Evolutionary conservation across 1,140 invertebrate genomes (phyloP).

Genomic region (Pseudomyrmex cubaensis): DNA sequence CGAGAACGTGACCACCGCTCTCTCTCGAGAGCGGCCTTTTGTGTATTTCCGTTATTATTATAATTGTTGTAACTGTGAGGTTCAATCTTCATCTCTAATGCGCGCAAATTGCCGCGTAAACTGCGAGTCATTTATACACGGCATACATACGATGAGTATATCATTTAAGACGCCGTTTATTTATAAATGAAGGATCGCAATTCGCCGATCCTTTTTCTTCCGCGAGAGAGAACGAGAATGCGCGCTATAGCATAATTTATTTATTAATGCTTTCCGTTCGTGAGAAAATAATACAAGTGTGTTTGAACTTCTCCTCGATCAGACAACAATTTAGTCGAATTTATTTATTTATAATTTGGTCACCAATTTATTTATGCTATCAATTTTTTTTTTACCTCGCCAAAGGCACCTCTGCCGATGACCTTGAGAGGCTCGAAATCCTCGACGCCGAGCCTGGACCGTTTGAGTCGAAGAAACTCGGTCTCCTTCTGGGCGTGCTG

Average conservation of each 20-base stretch:
- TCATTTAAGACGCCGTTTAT: conserved; percentile 29
- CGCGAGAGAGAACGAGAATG: neutral
- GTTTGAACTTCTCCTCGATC: too few relatives aligned
- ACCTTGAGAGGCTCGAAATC: conserved; percentile 99
- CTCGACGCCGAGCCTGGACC: conserved; percentile 98
- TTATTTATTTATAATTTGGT: too few relatives aligned
- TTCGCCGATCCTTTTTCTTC: too few relatives aligned
- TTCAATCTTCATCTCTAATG: conserved; percentile 24
- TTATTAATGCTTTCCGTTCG: neutral
- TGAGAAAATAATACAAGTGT: neutral
- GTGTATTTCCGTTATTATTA: conserved; percentile 38
- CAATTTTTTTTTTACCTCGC: conserved; percentile 88
- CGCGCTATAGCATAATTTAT: neutral
- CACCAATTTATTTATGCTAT: too few relatives aligned
- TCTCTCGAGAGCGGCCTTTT: neutral
- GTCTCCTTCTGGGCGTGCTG: conserved; percentile 99
- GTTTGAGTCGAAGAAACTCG: conserved; percentile 97
- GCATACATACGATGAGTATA: neutral
- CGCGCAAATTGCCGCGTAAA: neutral
- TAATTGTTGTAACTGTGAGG: conserved; percentile 37
- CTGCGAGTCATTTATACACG: neutral
- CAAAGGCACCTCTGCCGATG: conserved; percentile 98
- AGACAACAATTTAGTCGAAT: too few relatives aligned
- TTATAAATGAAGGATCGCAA: neutral
- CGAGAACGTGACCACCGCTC: neutral